Evolutionary conservation across 2,888 invertebrate species (phyloP).

Genomic region (Dicranocentrus wangi): DNA sequence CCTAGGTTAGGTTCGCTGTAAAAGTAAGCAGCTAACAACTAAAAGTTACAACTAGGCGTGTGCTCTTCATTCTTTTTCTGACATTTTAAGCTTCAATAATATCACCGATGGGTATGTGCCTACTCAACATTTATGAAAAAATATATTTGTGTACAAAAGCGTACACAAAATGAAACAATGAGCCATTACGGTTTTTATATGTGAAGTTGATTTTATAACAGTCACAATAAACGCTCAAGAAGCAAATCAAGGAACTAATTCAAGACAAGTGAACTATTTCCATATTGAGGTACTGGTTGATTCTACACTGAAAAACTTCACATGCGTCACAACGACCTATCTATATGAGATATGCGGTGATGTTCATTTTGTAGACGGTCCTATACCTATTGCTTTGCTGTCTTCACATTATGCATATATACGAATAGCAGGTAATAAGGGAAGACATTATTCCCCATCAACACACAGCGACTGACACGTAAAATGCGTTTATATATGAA

Average conservation of each 20-base stretch:
- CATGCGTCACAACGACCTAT: too few species aligned
- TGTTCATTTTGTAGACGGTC: too few species aligned
- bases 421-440: neutral
- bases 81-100: constrained; percentile 47
- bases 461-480: constrained; percentile 11
- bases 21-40: neutral
- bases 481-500: neutral
- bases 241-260: neutral
- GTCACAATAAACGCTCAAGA: neutral
- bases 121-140: too few species aligned
- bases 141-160: too few species aligned
- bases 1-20: neutral
- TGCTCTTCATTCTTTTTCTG: constrained; percentile 46
- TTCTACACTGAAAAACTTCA: neutral
- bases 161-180: constrained; percentile 17
- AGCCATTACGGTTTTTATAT: neutral
- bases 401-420: too few species aligned
- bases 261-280: neutral
- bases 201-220: constrained; percentile 7
- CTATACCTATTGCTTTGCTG: too few species aligned
- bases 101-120: constrained; percentile 19
- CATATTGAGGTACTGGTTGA: constrained; percentile 25
- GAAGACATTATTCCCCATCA: neutral
- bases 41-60: constrained; percentile 31
- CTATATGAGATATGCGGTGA: too few species aligned